Conservation (phyloP, 2,797 vertebrate genomes). For the Bovichtus variegatus region DNA sequence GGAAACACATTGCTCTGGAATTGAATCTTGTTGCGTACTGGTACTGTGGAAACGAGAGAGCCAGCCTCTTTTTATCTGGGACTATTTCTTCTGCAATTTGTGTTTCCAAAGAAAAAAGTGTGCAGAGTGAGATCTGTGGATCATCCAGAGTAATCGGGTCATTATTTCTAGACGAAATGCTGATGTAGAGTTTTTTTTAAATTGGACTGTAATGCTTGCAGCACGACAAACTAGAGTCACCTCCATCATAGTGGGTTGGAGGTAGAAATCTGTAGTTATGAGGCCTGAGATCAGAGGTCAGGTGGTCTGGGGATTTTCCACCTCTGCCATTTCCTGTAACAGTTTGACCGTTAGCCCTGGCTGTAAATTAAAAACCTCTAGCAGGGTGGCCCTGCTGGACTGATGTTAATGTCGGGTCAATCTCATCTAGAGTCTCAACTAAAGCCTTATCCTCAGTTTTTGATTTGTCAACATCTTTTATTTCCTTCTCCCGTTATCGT, state of each 20-base stretch:
- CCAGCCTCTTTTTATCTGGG: not conserved
- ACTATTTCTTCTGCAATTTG: not conserved
- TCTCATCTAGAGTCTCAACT: constrained; percentile 26
- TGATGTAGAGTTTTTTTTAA: not conserved
- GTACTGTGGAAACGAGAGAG: not conserved
- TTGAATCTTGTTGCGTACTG: not conserved
- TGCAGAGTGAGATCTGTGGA: not conserved
- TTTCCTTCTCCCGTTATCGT: not conserved
- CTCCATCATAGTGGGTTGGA: not conserved
- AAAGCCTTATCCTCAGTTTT: not conserved
- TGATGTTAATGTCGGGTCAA: constrained; percentile 35
- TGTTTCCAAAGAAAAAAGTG: not conserved
- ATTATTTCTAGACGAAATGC: not conserved
- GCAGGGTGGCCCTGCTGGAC: not conserved
- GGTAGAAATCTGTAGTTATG: not conserved
- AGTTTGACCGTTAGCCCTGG: constrained; percentile 14
- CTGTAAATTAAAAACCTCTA: constrained; percentile 43
- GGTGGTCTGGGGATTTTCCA: not conserved
- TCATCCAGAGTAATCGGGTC: not conserved
- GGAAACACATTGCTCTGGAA: not conserved
- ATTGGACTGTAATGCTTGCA: not conserved
- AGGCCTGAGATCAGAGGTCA: constrained; percentile 6
- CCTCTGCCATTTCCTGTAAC: not conserved
- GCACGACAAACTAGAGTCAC: not conserved
- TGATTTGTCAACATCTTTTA: constrained; percentile 29